phyloP scores from a whole-genome alignment of 2,888 invertebrate species.

The Himalopsyche kuldschensis region DNA sequence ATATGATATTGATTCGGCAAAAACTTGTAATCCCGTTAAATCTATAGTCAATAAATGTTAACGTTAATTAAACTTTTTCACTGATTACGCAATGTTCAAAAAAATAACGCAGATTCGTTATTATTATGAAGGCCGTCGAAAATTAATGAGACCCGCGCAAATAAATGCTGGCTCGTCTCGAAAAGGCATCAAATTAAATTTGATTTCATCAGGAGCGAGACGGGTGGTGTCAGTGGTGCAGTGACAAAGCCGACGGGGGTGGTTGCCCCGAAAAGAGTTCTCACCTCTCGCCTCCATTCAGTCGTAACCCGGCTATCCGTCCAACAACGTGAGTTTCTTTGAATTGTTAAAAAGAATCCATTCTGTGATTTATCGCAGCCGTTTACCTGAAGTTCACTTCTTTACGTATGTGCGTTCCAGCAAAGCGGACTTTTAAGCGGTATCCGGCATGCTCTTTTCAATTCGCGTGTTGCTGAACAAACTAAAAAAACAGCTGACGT shows the following conservation, averaged over 20 bases:
- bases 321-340: constrained; percentile 18
- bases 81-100: neutral
- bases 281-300: neutral
- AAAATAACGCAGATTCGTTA: neutral
- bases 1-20: neutral
- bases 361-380: constrained; percentile 30
- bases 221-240: neutral
- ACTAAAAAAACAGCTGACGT: neutral
- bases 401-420: neutral
- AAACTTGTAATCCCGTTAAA: neutral
- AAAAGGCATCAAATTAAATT: constrained; percentile 18
- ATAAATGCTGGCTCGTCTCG: neutral
- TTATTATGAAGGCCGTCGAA: constrained; percentile 1
- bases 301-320: neutral
- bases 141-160: neutral
- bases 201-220: constrained; percentile 5
- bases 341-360: constrained; percentile 32
- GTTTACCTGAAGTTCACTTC: constrained; percentile 14
- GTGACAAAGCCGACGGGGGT: neutral
- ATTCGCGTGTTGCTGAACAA: neutral
- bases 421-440: neutral
- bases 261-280: neutral
- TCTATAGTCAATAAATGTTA: neutral
- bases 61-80: neutral
- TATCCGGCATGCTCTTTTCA: neutral